Evolutionary conservation across 2,888 invertebrate species (phyloP).

Genomic region (Drosophila neotestacea): DNA sequence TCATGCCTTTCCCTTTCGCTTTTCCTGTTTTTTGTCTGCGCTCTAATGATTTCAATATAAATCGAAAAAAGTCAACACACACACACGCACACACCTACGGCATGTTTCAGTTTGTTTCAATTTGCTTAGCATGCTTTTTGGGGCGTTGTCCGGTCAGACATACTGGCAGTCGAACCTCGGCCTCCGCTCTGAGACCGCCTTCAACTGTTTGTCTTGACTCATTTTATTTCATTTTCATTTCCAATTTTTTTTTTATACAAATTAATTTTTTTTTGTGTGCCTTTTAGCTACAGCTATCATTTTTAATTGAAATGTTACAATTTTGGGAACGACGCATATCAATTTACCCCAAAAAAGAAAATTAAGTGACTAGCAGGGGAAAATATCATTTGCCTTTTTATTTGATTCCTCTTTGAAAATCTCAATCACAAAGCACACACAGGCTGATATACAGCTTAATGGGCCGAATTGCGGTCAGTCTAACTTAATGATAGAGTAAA

Average conservation of each 20-base stretch:
- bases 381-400: conserved; percentile 10
- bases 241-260: background rate
- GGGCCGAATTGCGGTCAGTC: conserved; percentile 19
- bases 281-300: conserved; percentile 47
- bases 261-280: conserved; percentile 4
- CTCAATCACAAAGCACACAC: conserved; percentile 5
- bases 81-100: conserved; percentile 23
- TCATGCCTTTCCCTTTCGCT: conserved; percentile 5
- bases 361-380: background rate
- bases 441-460: conserved; percentile 11
- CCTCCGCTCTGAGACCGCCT: background rate
- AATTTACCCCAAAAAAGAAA: conserved; percentile 37
- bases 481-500: conserved; percentile 23
- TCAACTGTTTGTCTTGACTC: conserved; percentile 40
- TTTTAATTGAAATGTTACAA: conserved; percentile 68
- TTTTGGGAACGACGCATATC: conserved; percentile 44
- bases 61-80: conserved; percentile 57
- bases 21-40: conserved; percentile 43
- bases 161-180: conserved; percentile 10
- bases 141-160: conserved; percentile 66
- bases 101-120: conserved; percentile 73
- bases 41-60: conserved; percentile 78
- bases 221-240: conserved; percentile 17
- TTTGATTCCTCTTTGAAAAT: conserved; percentile 4
- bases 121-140: conserved; percentile 64